phyloP scores from a whole-genome alignment of 1,140 invertebrate genomes.

The Scaptomyza hsui region DNA sequence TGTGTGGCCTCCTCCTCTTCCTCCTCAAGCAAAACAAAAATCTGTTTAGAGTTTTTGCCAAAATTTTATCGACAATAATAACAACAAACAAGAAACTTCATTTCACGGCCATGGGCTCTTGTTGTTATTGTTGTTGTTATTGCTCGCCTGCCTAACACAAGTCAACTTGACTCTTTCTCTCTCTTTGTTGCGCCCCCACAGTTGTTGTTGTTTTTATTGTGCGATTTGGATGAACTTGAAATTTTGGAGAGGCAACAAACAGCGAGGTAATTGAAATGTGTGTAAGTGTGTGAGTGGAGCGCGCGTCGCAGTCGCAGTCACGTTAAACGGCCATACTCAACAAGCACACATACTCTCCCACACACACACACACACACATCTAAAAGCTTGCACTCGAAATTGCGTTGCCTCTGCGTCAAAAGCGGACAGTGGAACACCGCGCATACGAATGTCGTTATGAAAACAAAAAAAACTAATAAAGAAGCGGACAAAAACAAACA shows the following conservation, averaged over 20 bases:
- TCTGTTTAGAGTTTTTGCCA: conserved; percentile 14
- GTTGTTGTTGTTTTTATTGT: conserved; percentile 23
- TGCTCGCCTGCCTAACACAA: not conserved
- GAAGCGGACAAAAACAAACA: conserved; percentile 77
- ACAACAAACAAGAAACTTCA: conserved; percentile 1
- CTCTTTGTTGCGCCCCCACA: too few species aligned
- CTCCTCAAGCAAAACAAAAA: conserved; percentile 4
- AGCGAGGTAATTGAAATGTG: conserved; percentile 62
- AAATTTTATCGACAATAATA: conserved; percentile 21
- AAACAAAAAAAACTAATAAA: conserved; percentile 82
- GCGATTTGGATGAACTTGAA: conserved; percentile 68
- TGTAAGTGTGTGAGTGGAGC: conserved; percentile 34
- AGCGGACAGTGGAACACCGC: conserved; percentile 38
- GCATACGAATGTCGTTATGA: conserved; percentile 77
- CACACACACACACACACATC: conserved; percentile 12
- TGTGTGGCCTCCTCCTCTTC: conserved; percentile 22
- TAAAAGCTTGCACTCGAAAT: conserved; percentile 2
- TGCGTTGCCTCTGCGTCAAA: conserved; percentile 22
- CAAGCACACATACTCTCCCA: conserved; percentile 16
- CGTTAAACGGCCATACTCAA: conserved; percentile 13
- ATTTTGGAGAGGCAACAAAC: conserved; percentile 57
- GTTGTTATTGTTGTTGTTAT: conserved; percentile 19
- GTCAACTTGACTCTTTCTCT: not conserved
- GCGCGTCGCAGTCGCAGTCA: not conserved
- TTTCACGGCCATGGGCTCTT: not conserved